Conservation (phyloP, 1,140 invertebrate genomes). For the Bemisia tabaci region DNA sequence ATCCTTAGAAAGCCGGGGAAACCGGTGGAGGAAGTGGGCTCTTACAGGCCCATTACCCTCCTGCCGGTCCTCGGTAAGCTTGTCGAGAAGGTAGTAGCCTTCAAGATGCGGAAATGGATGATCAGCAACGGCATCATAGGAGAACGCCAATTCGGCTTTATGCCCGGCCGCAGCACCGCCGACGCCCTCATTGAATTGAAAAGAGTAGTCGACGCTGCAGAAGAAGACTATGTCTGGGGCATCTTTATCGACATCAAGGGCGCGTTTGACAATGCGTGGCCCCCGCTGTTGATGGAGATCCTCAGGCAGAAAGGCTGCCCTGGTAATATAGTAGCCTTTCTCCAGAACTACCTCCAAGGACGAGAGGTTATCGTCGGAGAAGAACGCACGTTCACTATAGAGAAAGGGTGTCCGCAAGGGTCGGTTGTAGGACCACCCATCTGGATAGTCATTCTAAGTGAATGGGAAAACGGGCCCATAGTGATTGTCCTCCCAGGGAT, state of each 20-base stretch:
- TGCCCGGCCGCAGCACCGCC: conserved; percentile 15
- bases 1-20: conserved; percentile 17
- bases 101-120: background rate
- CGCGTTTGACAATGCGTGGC: conserved; percentile 12
- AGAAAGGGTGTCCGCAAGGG: background rate
- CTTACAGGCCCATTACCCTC: conserved; percentile 20
- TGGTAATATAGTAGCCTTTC: background rate
- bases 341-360: background rate
- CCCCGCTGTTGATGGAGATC: conserved; percentile 5
- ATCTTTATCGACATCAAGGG: conserved; percentile 11
- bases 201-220: background rate
- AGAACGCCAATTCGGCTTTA: conserved; percentile 3
- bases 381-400: background rate
- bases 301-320: background rate
- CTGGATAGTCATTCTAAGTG: background rate
- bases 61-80: conserved; percentile 18
- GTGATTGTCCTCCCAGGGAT: no score
- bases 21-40: background rate
- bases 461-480: background rate
- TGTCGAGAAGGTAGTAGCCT: conserved; percentile 7
- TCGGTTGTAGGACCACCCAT: background rate
- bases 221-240: background rate
- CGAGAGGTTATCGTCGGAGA: background rate
- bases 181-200: conserved; percentile 10
- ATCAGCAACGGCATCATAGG: background rate